Conservation (phyloP, 2,888 invertebrate species). For the Yponomeuta cagnagella region DNA sequence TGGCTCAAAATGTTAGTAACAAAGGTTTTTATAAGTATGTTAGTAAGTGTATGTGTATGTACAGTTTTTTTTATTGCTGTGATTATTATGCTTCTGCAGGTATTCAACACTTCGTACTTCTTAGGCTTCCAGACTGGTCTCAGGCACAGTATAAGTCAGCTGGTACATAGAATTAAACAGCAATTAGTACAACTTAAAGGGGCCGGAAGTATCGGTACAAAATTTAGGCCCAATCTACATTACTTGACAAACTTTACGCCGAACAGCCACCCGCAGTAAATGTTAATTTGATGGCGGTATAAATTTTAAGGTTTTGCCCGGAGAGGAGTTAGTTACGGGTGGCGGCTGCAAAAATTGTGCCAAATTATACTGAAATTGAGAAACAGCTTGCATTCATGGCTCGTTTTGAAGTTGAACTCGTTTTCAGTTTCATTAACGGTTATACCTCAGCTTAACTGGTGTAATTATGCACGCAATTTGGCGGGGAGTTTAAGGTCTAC, state of each 20-base stretch:
- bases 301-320: slow-evolving; percentile 12
- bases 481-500: slow-evolving; percentile 36
- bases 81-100: too few species aligned
- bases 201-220: background rate
- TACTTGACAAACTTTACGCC: slow-evolving; percentile 7
- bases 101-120: too few species aligned
- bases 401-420: slow-evolving; percentile 63
- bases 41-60: too few species aligned
- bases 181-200: background rate
- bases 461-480: slow-evolving; percentile 68
- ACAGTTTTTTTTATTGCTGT: too few species aligned
- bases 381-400: slow-evolving; percentile 70
- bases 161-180: background rate
- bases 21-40: too few species aligned
- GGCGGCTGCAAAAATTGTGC: slow-evolving; percentile 47
- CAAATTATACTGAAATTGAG: slow-evolving; percentile 58
- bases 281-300: slow-evolving; percentile 15
- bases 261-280: slow-evolving; percentile 11
- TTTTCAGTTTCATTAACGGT: slow-evolving; percentile 70
- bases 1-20: too few species aligned
- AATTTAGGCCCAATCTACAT: background rate
- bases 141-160: too few species aligned
- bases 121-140: too few species aligned
- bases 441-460: slow-evolving; percentile 61
- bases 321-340: slow-evolving; percentile 13